Percentiles rank a stretch among this genome's conserved stretches.
Evolutionary conservation across 1,140 invertebrate species (phyloP).

Genomic region (Neuroterus valhalla): DNA sequence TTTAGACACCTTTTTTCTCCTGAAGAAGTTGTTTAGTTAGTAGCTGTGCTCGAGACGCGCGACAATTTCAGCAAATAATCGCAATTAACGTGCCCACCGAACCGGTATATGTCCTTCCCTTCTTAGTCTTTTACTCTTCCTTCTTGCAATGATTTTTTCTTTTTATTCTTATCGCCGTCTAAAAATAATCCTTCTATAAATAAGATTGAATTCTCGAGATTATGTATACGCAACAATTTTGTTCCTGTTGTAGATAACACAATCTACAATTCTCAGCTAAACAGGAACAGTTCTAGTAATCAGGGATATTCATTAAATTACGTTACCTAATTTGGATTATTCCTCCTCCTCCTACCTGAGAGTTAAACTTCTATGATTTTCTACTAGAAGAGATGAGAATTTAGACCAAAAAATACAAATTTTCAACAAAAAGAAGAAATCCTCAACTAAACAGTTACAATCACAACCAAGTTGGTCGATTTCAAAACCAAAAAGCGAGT

Average conservation of each 20-base stretch:
- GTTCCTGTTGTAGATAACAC: constrained; percentile 26
- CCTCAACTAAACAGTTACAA: too few species aligned
- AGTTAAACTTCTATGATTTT: too few species aligned
- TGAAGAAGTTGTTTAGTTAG: constrained; percentile 29
- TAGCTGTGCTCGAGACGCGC: constrained; percentile 41
- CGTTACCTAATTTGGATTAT: too few species aligned
- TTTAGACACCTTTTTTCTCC: not conserved
- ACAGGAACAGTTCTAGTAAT: not conserved
- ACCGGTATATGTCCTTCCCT: constrained; percentile 33
- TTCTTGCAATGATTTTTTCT: constrained; percentile 22
- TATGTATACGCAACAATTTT: constrained; percentile 29
- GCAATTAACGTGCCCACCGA: constrained; percentile 47
- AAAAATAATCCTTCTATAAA: constrained; percentile 43
- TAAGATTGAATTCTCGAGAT: constrained; percentile 30
- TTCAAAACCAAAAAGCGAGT: too few species aligned
- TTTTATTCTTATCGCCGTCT: constrained; percentile 34
- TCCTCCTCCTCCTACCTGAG: too few species aligned
- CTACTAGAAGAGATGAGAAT: too few species aligned
- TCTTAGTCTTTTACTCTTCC: constrained; percentile 34
- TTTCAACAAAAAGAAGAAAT: too few species aligned
- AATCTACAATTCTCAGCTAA: constrained; percentile 15
- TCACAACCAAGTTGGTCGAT: too few species aligned
- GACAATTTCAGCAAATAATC: constrained; percentile 54
- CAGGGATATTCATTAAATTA: too few species aligned
- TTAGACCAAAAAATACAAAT: too few species aligned